Base-by-base conservation (phyloP, 2,797 vertebrate genomes). In the Oreortyx pictus region DNA sequence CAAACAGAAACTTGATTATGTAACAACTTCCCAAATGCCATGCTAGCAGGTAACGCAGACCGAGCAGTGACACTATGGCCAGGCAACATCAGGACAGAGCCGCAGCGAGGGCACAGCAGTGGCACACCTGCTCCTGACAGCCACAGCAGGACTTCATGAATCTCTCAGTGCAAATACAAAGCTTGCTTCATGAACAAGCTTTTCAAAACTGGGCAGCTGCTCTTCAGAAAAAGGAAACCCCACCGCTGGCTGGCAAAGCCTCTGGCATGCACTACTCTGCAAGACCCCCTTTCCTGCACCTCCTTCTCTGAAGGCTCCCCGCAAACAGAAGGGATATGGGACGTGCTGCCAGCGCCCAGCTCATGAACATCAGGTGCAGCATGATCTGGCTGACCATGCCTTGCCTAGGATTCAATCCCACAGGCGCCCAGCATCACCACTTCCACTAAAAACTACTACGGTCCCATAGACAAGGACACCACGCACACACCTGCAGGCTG, bases 381-480 rank as follows among this genome's bases (percentile, higher is more conserved):
- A 15, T 29, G 18, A 65, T 14, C 16, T 27, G n/a, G 41, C 12
- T 35, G 44, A 46, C 80, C 33, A 56, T 6, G 7, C 14, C n/a
- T 35, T 9, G 31, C 39, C 43, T 43, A 22, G n/a, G 27, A 15
- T 35, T 33, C 60, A 14, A 3, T 4, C 11, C 4, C 54, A 61
- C 22, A 11, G 47, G 39, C 0, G 1, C 5, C 16, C 39, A n/a
- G 24, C 4, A 1, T 14, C 39, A 25, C 49, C 1, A 0, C 10
- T 56, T 10, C 13, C 0, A 73, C 77, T 18, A 56, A 79, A 15
- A 4, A 11, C 35, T 44, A 3, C 17, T 33, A 17, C 52, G 27
- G 8, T 1, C 16, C 67, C 62, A 41, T 0, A 23, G 39, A 57
- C 60, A 33, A 43, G 4, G 1, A 46, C 49, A 52, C 4, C 31